A percentile compares a stretch with the other conserved stretches of the same genome.
Evolutionary conservation across 2,113 vertebrate species (phyloP).

Genomic region (Excalfactoria chinensis): DNA sequence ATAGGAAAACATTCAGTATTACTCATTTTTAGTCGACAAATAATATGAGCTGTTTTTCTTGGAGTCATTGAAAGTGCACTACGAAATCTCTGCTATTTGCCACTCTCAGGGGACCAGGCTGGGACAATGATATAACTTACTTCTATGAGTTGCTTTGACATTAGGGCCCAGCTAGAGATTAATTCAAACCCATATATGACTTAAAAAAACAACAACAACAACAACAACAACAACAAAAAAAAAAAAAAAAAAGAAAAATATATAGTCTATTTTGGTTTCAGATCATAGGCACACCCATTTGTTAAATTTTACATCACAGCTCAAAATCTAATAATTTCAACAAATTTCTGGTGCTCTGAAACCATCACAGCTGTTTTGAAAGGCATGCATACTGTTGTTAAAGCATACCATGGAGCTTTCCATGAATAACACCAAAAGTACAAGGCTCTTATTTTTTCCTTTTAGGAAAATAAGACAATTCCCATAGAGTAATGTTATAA

Average conservation of each 20-base stretch:
- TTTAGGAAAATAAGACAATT: neutral
- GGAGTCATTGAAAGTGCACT: neutral
- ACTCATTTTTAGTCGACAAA: conserved; percentile 10
- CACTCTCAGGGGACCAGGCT: neutral
- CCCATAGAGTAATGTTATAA: neutral
- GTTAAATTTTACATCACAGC: neutral
- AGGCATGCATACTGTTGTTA: neutral
- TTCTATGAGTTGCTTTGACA: neutral
- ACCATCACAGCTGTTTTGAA: neutral
- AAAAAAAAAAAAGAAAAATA: neutral
- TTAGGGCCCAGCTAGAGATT: neutral
- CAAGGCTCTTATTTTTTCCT: neutral
- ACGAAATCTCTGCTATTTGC: neutral
- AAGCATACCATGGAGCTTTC: neutral
- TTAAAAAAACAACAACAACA: no score
- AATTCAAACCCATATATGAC: neutral
- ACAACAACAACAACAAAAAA: no score
- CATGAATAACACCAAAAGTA: neutral
- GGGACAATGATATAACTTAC: neutral
- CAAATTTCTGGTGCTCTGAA: neutral
- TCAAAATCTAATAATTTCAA: neutral
- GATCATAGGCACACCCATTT: neutral
- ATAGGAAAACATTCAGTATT: neutral
- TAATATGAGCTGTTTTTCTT: neutral
- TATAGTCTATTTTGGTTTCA: neutral